phyloP scores from a whole-genome alignment of 2,113 vertebrate genomes.

The Pogonocichla stellata region DNA sequence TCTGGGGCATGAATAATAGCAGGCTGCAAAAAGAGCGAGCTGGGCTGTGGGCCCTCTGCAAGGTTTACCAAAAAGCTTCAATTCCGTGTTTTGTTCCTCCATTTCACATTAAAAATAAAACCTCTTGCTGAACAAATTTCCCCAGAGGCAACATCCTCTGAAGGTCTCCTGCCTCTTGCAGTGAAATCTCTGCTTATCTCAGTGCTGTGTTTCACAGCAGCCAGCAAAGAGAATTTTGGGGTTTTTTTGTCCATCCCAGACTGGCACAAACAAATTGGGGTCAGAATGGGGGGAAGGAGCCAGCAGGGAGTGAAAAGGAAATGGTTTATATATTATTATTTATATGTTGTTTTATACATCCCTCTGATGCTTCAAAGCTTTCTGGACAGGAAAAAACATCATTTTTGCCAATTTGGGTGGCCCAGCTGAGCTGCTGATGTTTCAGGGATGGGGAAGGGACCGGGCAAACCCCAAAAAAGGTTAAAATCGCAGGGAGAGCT shows the following conservation, averaged over 20 bases:
- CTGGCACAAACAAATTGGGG: neutral
- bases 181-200: neutral
- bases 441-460: neutral
- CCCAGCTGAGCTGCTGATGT: neutral
- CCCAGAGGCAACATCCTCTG: neutral
- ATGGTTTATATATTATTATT: neutral
- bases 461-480: neutral
- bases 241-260: neutral
- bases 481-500: neutral
- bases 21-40: neutral
- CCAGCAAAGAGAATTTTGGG: neutral
- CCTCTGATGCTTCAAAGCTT: neutral
- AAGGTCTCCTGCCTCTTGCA: neutral
- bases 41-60: neutral
- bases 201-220: neutral
- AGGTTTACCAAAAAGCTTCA: neutral
- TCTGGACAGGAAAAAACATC: neutral
- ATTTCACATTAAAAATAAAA: neutral
- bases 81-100: neutral
- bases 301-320: neutral
- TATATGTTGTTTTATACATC: neutral
- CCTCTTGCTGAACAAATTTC: neutral
- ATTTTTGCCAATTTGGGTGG: neutral
- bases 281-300: neutral
- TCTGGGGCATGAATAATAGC: neutral